Evolutionary conservation across 53 echinoderm and acorn worm genomes (phyloP).

Genomic region (Actinopyga echinites): DNA sequence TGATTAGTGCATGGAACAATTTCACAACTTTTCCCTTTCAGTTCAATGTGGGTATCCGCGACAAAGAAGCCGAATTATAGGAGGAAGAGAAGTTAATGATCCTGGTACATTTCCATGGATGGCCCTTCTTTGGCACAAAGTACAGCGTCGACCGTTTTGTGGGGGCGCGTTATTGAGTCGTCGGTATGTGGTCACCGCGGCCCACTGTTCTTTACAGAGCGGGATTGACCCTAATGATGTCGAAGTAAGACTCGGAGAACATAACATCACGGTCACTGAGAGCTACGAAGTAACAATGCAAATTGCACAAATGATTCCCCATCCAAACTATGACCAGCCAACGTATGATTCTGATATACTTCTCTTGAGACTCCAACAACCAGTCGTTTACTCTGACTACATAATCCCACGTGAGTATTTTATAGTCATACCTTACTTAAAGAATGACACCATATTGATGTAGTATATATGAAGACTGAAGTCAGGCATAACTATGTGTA

Average conservation of each 20-base stretch:
- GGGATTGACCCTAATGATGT: slow-evolving; percentile 18
- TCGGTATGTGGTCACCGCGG: slow-evolving; percentile 85
- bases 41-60: slow-evolving; percentile 80
- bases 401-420: slow-evolving; percentile 85
- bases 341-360: slow-evolving; percentile 91
- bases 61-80: slow-evolving; percentile 73
- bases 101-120: slow-evolving; percentile 89
- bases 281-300: slow-evolving; percentile 60
- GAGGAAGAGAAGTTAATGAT: slow-evolving; percentile 69
- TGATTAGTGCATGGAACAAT: not conserved
- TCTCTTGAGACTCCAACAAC: slow-evolving; percentile 77
- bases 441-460: too few relatives aligned
- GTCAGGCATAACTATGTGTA: too few relatives aligned
- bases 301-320: slow-evolving; percentile 65
- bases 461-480: too few relatives aligned
- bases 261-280: slow-evolving; percentile 58
- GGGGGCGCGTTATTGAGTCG: slow-evolving; percentile 83
- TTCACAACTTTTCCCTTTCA: not conserved
- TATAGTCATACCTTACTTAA: too few relatives aligned
- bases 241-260: slow-evolving; percentile 78
- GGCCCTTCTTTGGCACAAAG: slow-evolving; percentile 74
- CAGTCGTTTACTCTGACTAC: slow-evolving; percentile 76
- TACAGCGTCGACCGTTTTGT: slow-evolving; percentile 63
- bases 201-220: slow-evolving; percentile 73
- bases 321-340: slow-evolving; percentile 71